Conservation (phyloP, 2,888 invertebrate genomes). For the Drepana falcataria region DNA sequence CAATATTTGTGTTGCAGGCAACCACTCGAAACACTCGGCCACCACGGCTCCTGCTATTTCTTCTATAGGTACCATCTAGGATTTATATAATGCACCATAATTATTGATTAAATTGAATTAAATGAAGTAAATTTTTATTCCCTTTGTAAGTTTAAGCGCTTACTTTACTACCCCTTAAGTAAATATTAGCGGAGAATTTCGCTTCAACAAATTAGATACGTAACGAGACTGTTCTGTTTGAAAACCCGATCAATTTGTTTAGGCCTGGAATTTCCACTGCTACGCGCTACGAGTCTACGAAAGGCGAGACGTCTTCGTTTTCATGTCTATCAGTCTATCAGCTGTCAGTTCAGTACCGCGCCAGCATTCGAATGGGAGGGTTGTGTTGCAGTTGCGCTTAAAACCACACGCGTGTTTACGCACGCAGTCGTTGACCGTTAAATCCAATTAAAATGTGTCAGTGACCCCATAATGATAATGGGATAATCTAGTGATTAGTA, state of each 20-base stretch:
- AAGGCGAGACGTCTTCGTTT: slow-evolving; percentile 9
- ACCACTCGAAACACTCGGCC: no score
- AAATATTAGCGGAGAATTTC: no score
- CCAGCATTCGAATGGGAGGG: slow-evolving; percentile 28
- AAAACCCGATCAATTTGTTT: slow-evolving; percentile 51
- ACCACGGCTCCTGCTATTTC: no score
- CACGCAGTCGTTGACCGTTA: slow-evolving; percentile 50
- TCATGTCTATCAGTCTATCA: neutral
- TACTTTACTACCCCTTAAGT: no score
- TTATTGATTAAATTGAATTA: no score
- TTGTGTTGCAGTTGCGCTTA: slow-evolving; percentile 23
- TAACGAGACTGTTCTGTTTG: slow-evolving; percentile 9
- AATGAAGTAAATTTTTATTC: no score
- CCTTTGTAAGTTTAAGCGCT: no score
- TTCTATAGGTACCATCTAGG: no score
- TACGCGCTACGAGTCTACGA: slow-evolving; percentile 11
- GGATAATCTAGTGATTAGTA: slow-evolving; percentile 43
- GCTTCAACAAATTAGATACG: neutral
- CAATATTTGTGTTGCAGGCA: no score
- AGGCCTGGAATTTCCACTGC: slow-evolving; percentile 44
- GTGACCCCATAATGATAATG: slow-evolving; percentile 43
- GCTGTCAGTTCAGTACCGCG: slow-evolving; percentile 56
- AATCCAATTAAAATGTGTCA: slow-evolving; percentile 58
- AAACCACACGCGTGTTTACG: slow-evolving; percentile 47
- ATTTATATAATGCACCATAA: no score